Base-by-base conservation (phyloP, 2,797 vertebrate species). In the Xiphorhynchus erythropygius region DNA sequence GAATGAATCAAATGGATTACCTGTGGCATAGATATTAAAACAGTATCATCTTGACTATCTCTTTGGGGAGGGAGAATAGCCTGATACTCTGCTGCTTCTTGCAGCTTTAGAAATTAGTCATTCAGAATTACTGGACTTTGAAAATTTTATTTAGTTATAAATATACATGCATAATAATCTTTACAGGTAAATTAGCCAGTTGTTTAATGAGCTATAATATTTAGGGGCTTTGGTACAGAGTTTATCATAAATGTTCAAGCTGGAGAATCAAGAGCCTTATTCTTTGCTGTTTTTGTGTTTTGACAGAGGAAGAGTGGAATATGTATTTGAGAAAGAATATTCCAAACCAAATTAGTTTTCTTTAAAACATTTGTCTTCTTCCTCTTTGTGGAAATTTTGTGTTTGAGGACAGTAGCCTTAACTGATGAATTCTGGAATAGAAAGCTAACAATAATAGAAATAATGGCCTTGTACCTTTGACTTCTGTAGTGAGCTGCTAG, bases 1-100 rank as follows among this genome's bases (percentile, higher is more conserved):
- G 79, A 88, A 85, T 67, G 60, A 88, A 91, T 89, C 70, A 93
- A 90, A 71, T 3, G 5, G 84, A 84, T 93, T 95, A 95, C 89
- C 81, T 82, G 60, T 94, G 75, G 79, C 82, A 87, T 42, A 85
- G 71, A 81, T 83, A 73, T 89, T 67, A 70, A 92, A 93, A 70
- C 50, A 55, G 32, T 39, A 73, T 63, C 19, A 27, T 95, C 27
- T 13, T 85, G 59, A 60, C 27, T 70, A 4, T 83, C 7, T 90
- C 25, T 77, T 27, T 24, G 42, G 5, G 4, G 7, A n/a, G 21
- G 10, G 4, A 52, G 10, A 32, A 42, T 35, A 78, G 32, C 10
- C 18, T 59, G 11, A n/a, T 91, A 10, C 5, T 71, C 19, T 78
- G 32, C 56, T 87, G 24, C 65, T 92, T 42, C 67, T 15, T 82